Percentiles rank a stretch among this genome's conserved stretches.
Evolutionary conservation across 2,888 invertebrate species (phyloP).

Genomic region (Erpobdella octoculata): DNA sequence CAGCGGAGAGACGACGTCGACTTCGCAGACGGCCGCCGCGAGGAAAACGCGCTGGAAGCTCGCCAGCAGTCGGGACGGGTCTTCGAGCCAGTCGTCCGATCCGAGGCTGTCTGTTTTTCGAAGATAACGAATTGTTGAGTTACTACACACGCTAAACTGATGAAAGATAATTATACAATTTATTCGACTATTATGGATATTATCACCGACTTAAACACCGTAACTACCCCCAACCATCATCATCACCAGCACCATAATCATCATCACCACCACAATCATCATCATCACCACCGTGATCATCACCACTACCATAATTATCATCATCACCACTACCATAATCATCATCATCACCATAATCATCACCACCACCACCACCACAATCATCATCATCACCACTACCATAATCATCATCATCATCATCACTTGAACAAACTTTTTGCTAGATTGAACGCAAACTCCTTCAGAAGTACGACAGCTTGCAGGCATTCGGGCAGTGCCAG

Average conservation of each 20-base stretch:
- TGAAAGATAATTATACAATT: not conserved
- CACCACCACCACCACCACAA: too few species aligned
- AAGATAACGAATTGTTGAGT: too few species aligned
- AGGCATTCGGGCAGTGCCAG: not conserved
- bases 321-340: too few species aligned
- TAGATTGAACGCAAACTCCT: not conserved
- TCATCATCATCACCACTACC: too few species aligned
- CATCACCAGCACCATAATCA: too few species aligned
- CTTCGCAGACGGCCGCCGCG: constrained; percentile 8
- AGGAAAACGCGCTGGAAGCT: constrained; percentile 9
- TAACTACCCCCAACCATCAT: too few species aligned
- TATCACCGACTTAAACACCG: too few species aligned
- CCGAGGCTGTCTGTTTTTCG: not conserved
- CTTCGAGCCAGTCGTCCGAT: constrained; percentile 13
- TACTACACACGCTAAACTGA: too few species aligned
- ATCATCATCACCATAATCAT: too few species aligned
- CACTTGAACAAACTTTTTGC: not conserved
- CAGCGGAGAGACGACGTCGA: constrained; percentile 5
- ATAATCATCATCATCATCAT: not conserved
- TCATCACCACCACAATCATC: too few species aligned
- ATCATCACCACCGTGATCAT: too few species aligned
- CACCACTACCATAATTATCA: too few species aligned
- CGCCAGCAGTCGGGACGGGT: not conserved
- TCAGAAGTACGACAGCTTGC: not conserved
- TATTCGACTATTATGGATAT: not conserved